phyloP scores from a whole-genome alignment of 2,888 invertebrate genomes.

The Polylopha cassiicola region DNA sequence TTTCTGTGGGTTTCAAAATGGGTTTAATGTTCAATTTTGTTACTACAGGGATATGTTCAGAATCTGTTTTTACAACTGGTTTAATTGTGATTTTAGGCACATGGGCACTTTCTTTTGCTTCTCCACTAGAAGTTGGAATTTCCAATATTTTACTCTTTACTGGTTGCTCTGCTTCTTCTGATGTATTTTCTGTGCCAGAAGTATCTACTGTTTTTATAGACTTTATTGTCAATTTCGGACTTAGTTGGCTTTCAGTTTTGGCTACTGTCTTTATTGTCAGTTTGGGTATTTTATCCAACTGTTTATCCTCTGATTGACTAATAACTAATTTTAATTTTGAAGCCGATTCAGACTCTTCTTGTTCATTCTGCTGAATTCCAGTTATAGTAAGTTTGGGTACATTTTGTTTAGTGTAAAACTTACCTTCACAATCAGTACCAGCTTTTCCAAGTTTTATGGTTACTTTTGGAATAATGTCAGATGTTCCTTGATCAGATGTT shows the following conservation, averaged over 20 bases:
- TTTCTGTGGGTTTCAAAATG: conserved; percentile 63
- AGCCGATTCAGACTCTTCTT: conserved; percentile 35
- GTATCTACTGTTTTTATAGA: conserved; percentile 59
- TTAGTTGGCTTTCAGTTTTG: conserved; percentile 57
- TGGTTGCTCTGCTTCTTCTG: conserved; percentile 34
- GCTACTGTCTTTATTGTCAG: conserved; percentile 63
- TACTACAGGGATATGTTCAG: conserved; percentile 59
- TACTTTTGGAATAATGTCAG: conserved; percentile 64
- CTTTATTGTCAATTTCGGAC: conserved; percentile 72
- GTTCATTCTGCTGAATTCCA: conserved; percentile 27
- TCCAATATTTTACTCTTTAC: conserved; percentile 53
- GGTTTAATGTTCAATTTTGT: conserved; percentile 70
- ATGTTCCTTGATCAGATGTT: conserved; percentile 57
- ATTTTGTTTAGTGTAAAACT: conserved; percentile 66
- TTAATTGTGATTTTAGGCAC: conserved; percentile 79
- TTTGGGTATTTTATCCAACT: conserved; percentile 62
- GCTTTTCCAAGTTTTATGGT: conserved; percentile 69
- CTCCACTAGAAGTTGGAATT: conserved; percentile 39
- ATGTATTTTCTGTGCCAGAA: conserved; percentile 36
- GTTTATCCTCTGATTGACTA: conserved; percentile 56
- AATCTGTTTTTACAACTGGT: conserved; percentile 55
- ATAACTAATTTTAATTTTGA: conserved; percentile 62
- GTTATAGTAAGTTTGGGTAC: conserved; percentile 52
- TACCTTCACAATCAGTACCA: conserved; percentile 63
- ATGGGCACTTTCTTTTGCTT: conserved; percentile 57